Conservation (phyloP, 2,888 invertebrate species). For the Dryococelus australis region DNA sequence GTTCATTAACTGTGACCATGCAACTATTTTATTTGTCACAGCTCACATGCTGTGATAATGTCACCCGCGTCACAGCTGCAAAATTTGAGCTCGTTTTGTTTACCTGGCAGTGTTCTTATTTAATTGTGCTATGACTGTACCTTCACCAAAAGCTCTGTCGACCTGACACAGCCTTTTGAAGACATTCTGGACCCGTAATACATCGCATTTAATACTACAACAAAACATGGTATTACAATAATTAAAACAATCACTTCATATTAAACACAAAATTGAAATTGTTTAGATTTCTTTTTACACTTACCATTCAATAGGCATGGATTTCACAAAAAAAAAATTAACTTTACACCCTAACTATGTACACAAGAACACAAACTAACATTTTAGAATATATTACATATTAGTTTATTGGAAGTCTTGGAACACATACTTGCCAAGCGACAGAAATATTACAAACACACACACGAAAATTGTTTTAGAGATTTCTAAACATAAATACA, state of each 20-base stretch:
- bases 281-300: constrained; percentile 4
- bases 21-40: neutral
- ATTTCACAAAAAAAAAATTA: neutral
- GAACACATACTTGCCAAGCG: neutral
- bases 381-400: constrained; percentile 16
- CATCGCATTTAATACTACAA: neutral
- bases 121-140: neutral
- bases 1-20: neutral
- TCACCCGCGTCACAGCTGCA: neutral
- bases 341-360: neutral
- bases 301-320: constrained; percentile 16
- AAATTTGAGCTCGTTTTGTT: neutral
- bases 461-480: neutral
- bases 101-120: constrained; percentile 16
- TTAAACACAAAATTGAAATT: neutral
- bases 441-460: neutral
- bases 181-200: constrained; percentile 16
- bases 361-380: neutral
- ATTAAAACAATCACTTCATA: constrained; percentile 4
- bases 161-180: constrained; percentile 2
- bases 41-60: neutral
- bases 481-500: neutral
- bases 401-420: constrained; percentile 9
- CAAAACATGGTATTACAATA: constrained; percentile 11
- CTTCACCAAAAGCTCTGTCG: neutral